A percentile compares a stretch with the other conserved stretches of the same genome.
Conservation (phyloP, 2,113 vertebrate genomes). For the Dromaius novaehollandiae region DNA sequence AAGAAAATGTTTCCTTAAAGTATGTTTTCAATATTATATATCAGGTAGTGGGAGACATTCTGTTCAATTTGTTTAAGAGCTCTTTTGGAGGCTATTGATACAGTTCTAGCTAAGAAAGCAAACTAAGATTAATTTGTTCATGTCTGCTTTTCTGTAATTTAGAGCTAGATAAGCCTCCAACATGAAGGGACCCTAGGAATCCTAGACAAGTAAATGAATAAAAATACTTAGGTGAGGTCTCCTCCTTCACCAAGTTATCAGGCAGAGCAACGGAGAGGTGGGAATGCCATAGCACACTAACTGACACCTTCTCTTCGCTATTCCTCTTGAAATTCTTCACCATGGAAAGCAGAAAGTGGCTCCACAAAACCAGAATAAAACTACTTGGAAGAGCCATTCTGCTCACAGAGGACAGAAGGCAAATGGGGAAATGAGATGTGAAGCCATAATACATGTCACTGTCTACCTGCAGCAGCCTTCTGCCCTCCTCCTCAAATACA, state of each 20-base stretch:
- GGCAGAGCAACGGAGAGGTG: not conserved
- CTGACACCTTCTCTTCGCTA: not conserved
- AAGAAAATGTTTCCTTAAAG: not conserved
- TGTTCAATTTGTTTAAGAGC: not conserved
- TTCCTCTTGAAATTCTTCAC: not conserved
- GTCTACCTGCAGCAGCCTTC: not conserved
- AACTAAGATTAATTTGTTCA: not conserved
- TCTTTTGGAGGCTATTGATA: not conserved
- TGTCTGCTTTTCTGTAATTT: not conserved
- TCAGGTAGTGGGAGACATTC: not conserved
- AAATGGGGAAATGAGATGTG: fast-evolving
- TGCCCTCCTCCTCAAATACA: not conserved
- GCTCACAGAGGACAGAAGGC: not conserved
- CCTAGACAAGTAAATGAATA: not conserved
- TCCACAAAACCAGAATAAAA: not conserved
- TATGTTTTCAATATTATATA: not conserved
- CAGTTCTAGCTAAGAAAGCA: not conserved
- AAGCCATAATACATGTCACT: not conserved
- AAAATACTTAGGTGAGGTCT: not conserved
- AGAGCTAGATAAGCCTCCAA: not conserved
- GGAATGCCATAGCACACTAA: not conserved
- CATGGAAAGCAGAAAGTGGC: not conserved
- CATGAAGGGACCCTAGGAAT: not conserved
- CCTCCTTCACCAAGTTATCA: not conserved
- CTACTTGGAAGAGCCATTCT: not conserved